Base-by-base conservation (phyloP, 2,797 vertebrate species). In the Percopsis omiscomaycus region DNA sequence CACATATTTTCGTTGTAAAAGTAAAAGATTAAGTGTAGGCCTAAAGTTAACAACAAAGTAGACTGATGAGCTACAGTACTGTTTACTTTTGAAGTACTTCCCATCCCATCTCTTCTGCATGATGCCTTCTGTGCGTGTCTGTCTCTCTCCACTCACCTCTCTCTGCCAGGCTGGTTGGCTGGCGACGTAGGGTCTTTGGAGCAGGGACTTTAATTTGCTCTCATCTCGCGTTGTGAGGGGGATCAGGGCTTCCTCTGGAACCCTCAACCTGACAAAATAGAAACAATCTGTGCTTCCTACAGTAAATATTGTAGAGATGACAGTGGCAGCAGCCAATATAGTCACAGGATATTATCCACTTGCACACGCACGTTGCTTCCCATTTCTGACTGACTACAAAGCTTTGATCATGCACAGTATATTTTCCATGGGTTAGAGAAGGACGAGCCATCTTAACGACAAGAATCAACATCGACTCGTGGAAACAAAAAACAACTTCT, bases 181-280 rank as follows among this genome's bases (percentile, higher is more conserved):
- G 68, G 82, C 71, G 50, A 97, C 22, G 46, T 97, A 98, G 1
- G 94, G 94, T 78, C 98, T 94, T 78, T 83, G 91, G 27, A 93
- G 92, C 67, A 99, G 86, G 61, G 94, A 95, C 74, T 62, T 71
- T 48, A 99, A 91, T 82, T 99, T 99, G 56, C 76, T 93, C 69
- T 95, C 88, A 68, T 99, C 98, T 79, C 64, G 85, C 69, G 89
- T 88, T 67, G 94, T 95, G 65, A 99, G 87, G 30, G 95, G 95
- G 83, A 98, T 94, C 78, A 98, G 79, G 55, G 70, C 84, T 11
- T 92, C 90, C 75, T 90, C 85, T 2, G 91, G 88, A 84, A 99
- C 88, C 69, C 92, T 89, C 83, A 98, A 87, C 77, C 97, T 99
- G 50, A 59, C 80, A 77, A 75, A 66, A 67, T 10, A 1, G 61